phyloP scores from a whole-genome alignment of 1,140 invertebrate species.

The Probaryconus sp. region DNA sequence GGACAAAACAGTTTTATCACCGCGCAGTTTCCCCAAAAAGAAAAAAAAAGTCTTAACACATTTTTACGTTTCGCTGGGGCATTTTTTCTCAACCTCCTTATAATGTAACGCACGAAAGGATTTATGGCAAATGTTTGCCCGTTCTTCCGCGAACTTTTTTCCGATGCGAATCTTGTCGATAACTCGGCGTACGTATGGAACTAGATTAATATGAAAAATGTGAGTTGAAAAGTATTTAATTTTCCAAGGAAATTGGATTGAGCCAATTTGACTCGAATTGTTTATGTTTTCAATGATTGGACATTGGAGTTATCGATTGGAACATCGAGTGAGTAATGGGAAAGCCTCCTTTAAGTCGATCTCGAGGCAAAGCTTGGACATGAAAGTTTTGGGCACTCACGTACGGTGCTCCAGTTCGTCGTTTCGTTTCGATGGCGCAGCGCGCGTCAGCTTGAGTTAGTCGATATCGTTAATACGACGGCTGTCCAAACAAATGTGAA shows the following conservation, averaged over 20 bases:
- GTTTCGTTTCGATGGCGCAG: conserved; percentile 35
- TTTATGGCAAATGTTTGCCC: conserved; percentile 15
- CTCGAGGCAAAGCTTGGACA: not conserved
- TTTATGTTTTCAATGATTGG: too few species aligned
- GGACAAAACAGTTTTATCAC: conserved; percentile 33
- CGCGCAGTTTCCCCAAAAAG: not conserved
- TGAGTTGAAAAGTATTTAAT: too few species aligned
- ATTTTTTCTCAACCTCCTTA: conserved; percentile 12
- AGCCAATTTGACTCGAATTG: too few species aligned
- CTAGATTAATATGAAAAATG: too few species aligned
- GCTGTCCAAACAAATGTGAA: conserved; percentile 54
- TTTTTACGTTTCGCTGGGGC: conserved; percentile 1
- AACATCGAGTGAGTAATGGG: not conserved
- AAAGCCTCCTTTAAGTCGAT: too few species aligned
- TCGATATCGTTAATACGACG: conserved; percentile 56
- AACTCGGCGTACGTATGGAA: not conserved
- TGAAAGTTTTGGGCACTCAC: too few species aligned
- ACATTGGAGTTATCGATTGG: too few species aligned
- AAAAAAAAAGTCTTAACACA: conserved; percentile 18
- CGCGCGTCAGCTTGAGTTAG: conserved; percentile 50
- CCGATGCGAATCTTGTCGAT: conserved; percentile 16
- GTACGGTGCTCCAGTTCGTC: conserved; percentile 26
- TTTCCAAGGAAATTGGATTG: too few species aligned
- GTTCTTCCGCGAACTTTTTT: conserved; percentile 4
- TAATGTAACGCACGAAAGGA: conserved; percentile 14